Evolutionary conservation across 2,797 vertebrate genomes (phyloP), one percentile per base, ranked within the genome.

Genomic region (Paguma larvata): DNA sequence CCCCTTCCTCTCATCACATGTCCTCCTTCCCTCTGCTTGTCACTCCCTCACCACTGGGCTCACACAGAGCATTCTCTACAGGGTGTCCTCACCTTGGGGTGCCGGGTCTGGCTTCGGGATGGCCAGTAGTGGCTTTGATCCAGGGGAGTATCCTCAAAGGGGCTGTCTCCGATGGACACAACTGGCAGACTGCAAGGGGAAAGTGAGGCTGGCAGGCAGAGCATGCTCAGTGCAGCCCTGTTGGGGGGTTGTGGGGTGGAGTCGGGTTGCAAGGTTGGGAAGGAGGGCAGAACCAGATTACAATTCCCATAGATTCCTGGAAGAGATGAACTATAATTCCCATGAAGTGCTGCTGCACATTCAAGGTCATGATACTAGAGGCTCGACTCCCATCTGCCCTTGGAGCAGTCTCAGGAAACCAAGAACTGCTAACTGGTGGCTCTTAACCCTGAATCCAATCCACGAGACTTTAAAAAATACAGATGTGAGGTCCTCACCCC

Each of bases 51-150:
- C 41, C 94, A 59, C 32, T 67, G 78, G 92, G 48, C 83, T 67
- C 32, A 48, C 15, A 48, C 68, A 72, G 5, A 77, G 46, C 48
- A 89, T 38, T 88, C 32, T 51, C 82, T 75, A 38, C 56, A 67
- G 41, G 63, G n/a, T 93, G 38, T 97, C 62, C 94, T 97, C 56
- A 98, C 95, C 93, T 88, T 92, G 67, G 91, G 34, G 32, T 70
- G 44, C 89, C 70, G 70, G 53, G 67, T 93, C 83, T 96, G 51
- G 73, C 65, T 93, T 84, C 3, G 6, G 12, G 94, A 97, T 30
- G 93, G 94, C 85, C 90, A 89, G 21, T 78, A 96, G 95, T 93
- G 65, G 82, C 94, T 97, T 92, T 10, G 30, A 77, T 38, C 68
- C 38, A 38, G 59, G 48, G 85, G 10, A 32, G 21, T 11, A 46